Conservation (phyloP, 2,113 vertebrate genomes). For the Podocnemis expansa region DNA sequence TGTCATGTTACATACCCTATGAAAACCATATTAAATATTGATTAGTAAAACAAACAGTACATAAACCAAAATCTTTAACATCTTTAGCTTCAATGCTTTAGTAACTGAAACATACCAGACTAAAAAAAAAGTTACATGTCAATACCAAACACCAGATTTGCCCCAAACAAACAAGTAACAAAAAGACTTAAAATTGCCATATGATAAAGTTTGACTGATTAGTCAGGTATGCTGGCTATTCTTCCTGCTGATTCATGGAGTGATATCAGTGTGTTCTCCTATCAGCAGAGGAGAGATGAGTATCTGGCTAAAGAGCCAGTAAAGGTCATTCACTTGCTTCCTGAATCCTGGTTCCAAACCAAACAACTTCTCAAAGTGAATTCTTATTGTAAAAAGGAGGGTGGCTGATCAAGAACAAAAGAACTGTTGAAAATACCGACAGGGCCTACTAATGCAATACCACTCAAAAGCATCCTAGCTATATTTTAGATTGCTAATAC, state of each 20-base stretch:
- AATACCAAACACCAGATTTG: constrained; percentile 2
- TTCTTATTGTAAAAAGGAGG: not conserved
- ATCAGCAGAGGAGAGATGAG: not conserved
- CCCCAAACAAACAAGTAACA: not conserved
- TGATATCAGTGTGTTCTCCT: not conserved
- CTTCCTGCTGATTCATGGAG: not conserved
- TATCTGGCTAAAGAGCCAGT: not conserved
- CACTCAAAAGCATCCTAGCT: not conserved
- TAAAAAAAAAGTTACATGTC: not conserved
- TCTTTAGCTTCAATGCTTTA: constrained; percentile 38
- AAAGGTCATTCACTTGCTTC: not conserved
- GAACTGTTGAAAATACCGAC: not conserved
- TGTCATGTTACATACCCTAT: constrained; percentile 79
- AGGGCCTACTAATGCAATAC: not conserved
- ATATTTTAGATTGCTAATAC: not conserved
- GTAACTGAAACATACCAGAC: constrained; percentile 1
- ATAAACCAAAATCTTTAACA: constrained; percentile 63
- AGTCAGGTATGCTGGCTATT: not conserved
- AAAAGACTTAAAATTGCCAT: not conserved
- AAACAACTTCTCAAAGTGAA: not conserved
- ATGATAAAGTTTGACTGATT: not conserved
- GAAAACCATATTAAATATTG: constrained; percentile 77
- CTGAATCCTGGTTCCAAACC: not conserved
- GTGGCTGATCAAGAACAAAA: not conserved
- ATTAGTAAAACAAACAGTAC: constrained; percentile 71